phyloP scores from a whole-genome alignment of 2,888 invertebrate genomes.

The Nemapogon koenigi region DNA sequence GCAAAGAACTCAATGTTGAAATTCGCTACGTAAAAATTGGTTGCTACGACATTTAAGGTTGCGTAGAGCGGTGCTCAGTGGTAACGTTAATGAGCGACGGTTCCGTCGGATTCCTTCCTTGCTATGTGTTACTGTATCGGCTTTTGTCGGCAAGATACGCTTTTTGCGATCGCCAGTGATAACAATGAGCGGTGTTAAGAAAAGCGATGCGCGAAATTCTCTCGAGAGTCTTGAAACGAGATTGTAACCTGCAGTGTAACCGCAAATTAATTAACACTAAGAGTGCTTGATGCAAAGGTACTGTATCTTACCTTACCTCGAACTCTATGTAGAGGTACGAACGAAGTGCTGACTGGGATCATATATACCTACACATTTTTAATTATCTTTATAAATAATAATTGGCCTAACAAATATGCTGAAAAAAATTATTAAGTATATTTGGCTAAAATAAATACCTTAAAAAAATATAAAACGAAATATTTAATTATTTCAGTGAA shows the following conservation, averaged over 20 bases:
- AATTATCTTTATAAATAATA: too few relatives aligned
- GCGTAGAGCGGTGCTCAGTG: slow-evolving; percentile 27
- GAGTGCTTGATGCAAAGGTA: too few relatives aligned
- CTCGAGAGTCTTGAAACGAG: slow-evolving; percentile 34
- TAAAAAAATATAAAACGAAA: too few relatives aligned
- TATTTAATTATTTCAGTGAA: too few relatives aligned
- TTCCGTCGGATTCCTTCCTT: slow-evolving; percentile 46
- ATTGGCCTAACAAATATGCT: too few relatives aligned
- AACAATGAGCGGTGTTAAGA: slow-evolving; percentile 50
- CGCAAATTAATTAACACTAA: slow-evolving; percentile 8
- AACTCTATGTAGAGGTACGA: too few relatives aligned
- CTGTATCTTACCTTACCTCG: too few relatives aligned
- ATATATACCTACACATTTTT: too few relatives aligned
- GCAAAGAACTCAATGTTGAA: neutral
- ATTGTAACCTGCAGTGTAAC: too few relatives aligned
- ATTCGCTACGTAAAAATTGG: neutral
- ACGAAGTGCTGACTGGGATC: too few relatives aligned
- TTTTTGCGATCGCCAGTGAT: slow-evolving; percentile 61
- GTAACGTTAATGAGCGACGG: slow-evolving; percentile 59
- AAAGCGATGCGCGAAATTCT: slow-evolving; percentile 40
- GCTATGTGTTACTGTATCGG: slow-evolving; percentile 51
- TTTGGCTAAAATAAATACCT: too few relatives aligned
- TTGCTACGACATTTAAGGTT: slow-evolving; percentile 4
- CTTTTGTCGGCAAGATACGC: slow-evolving; percentile 57
- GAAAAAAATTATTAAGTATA: too few relatives aligned